Conservation (phyloP, 2,113 vertebrate species). For the Nothobranchius furzeri region DNA sequence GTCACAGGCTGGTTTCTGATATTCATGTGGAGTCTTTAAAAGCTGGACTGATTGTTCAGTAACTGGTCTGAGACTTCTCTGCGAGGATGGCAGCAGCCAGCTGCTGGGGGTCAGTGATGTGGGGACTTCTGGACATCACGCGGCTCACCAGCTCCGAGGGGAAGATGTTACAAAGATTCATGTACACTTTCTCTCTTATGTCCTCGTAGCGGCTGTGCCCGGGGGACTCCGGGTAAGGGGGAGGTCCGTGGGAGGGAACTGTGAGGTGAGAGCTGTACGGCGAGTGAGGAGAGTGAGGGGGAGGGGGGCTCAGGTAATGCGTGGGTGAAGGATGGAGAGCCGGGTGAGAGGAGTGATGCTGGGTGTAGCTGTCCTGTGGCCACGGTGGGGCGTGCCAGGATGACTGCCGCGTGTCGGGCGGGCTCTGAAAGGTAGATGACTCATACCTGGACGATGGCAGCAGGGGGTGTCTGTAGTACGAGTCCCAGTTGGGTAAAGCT, state of each 20-base stretch:
- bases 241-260: conserved; percentile 22
- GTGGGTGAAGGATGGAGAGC: conserved; percentile 66
- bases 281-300: conserved; percentile 69
- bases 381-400: conserved; percentile 81
- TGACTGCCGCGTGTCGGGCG: conserved; percentile 85
- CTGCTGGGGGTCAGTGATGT: conserved; percentile 93
- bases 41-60: conserved; percentile 58
- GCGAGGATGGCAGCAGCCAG: conserved; percentile 94
- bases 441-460: conserved; percentile 81
- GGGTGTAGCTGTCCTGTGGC: conserved; percentile 67
- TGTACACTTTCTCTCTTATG: conserved; percentile 87
- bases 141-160: conserved; percentile 91
- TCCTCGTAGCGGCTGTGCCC: conserved; percentile 77
- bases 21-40: conserved; percentile 7
- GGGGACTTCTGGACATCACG: conserved; percentile 94
- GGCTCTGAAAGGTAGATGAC: conserved; percentile 88
- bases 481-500: conserved; percentile 83
- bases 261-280: conserved; percentile 44
- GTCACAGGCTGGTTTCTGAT: conserved; percentile 4
- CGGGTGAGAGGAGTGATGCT: conserved; percentile 74
- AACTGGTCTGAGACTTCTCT: conserved; percentile 90
- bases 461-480: conserved; percentile 83
- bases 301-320: conserved; percentile 60
- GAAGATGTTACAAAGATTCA: conserved; percentile 97
- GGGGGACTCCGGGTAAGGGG: conserved; percentile 77